Base-by-base conservation (phyloP, 2,113 vertebrate species). In the Gobiocypris rarus region DNA sequence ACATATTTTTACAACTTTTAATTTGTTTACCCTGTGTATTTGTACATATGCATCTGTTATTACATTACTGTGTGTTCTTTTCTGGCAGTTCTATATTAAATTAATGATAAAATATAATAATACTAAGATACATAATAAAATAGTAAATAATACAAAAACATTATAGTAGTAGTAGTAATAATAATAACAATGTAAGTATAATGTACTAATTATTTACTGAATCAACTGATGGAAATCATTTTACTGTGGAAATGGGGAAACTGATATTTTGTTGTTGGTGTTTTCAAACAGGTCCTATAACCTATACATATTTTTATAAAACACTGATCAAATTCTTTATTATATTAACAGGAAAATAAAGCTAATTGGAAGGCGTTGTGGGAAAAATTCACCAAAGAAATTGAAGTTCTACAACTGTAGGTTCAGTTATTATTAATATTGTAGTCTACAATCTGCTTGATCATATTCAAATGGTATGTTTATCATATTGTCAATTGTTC, bases 401-500 rank as follows among this genome's bases (percentile, higher is more conserved):
- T 90, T 75, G 92, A 95, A 92, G 89, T 93, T 86, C 92, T 95
- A 81, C 87, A 93, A 45, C 86, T 95, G 94, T 93, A 92, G 91
- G 94, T 90, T 87, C 73, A 73, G 22, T 34, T 4, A 38, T 38
- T 38, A 38, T 38, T 7, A 38, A 38, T 38, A 38, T 7, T 38
- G 1, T 38, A 38, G 38, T 71, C 10, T 50, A 15, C 48, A 6
- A 2, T 78, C 0, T 82, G 2, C 4, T 31, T 61, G 58, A 28
- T 48, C 45, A 50, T 17, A 71, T 34, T 54, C 13, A 24, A 45
- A 61, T 28, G 26, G 0, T 58, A 24, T 26, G 3, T 74, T 43
- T 9, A 38, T 74, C 19, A 67, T 76, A 14, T 52, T 61, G 9
- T 10, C 5, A 50, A 15, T 17, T 41, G 19, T 63, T 59, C 24